These are phyloP conservation scores for Anguilla megastoma DNA, from an alignment of 2,797 vertebrate species.

Conservation along the genomic window DNA sequence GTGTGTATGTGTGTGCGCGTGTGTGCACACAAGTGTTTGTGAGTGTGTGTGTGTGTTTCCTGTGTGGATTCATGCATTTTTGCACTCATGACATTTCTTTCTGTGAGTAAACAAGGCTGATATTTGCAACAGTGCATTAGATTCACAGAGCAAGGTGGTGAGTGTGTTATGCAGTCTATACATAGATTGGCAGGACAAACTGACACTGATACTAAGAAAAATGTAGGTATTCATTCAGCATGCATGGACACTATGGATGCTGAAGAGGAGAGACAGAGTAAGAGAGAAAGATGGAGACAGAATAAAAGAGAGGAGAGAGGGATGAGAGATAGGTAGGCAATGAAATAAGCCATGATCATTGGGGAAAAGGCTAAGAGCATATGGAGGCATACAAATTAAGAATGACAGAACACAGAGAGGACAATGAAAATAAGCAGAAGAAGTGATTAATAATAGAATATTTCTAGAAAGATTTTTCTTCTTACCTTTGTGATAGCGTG, in stretches of 20 bases:
- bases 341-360: background rate
- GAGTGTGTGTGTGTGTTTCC: slow-evolving; percentile 17
- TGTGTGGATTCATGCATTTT: background rate
- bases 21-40: background rate
- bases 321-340: background rate
- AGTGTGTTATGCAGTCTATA: background rate
- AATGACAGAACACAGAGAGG: background rate
- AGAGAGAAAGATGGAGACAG: slow-evolving; percentile 13
- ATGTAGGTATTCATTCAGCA: slow-evolving; percentile 7
- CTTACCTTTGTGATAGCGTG: slow-evolving; percentile 62
- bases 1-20: slow-evolving; percentile 9
- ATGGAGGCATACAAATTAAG: background rate
- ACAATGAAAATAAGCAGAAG: background rate
- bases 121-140: slow-evolving; percentile 10
- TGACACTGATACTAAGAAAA: background rate
- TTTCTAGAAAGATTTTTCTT: background rate
- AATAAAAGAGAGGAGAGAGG: background rate
- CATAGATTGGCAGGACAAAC: slow-evolving; percentile 16
- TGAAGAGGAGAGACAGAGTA: background rate
- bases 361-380: background rate
- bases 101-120: background rate
- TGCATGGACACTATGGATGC: slow-evolving; percentile 20
- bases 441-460: slow-evolving; percentile 9
- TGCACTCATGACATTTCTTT: background rate
- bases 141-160: background rate